These are phyloP conservation scores for Callipepla squamata DNA, from an alignment of 2,113 vertebrate genomes.

Conservation along the genomic window DNA sequence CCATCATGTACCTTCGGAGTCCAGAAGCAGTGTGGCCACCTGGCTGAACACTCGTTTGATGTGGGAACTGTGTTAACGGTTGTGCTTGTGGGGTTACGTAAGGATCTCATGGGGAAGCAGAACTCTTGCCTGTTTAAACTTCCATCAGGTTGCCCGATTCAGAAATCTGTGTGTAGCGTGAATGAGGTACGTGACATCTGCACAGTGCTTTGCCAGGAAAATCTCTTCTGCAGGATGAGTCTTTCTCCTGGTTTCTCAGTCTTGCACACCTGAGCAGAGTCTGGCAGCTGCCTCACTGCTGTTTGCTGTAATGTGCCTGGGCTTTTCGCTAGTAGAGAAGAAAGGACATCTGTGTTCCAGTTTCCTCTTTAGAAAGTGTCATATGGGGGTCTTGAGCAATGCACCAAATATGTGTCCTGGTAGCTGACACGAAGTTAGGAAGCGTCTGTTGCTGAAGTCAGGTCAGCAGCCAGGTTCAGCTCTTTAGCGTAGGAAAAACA, in stretches of 20 bases:
- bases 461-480: neutral
- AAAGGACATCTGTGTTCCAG: neutral
- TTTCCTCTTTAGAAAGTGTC: neutral
- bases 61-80: neutral
- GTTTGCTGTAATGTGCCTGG: neutral
- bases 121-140: neutral
- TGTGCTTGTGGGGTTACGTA: neutral
- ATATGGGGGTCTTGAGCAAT: slow-evolving; percentile 1
- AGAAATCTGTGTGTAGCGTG: neutral
- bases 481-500: neutral
- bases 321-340: neutral
- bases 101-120: neutral
- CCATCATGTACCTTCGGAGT: neutral
- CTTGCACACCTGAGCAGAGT: neutral
- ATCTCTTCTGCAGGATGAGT: neutral
- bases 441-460: neutral
- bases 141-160: neutral
- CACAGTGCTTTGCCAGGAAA: neutral
- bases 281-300: accelerated
- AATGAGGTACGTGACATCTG: neutral
- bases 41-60: neutral
- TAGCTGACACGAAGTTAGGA: neutral
- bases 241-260: neutral
- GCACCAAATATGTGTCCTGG: neutral
- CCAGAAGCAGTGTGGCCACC: neutral